Evolutionary conservation across 2,888 invertebrate genomes (phyloP).

Genomic region (Nymphalis polychloros): DNA sequence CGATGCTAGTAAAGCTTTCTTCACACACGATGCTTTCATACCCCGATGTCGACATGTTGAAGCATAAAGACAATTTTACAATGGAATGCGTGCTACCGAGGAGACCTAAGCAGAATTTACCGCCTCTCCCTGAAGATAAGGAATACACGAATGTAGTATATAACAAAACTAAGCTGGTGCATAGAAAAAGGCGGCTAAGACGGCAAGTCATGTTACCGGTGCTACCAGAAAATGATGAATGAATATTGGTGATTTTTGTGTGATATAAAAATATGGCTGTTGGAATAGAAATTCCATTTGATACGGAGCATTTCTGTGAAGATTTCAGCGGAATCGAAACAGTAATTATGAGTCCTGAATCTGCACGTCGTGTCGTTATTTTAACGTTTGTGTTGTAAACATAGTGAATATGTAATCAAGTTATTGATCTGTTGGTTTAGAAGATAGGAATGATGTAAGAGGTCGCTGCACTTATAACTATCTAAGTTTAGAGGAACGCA

Average conservation of each 20-base stretch:
- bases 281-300: not conserved
- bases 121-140: constrained; percentile 71
- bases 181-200: constrained; percentile 60
- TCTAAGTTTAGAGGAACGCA: not conserved
- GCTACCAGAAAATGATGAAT: constrained; percentile 68
- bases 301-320: not conserved
- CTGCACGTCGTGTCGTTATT: not conserved
- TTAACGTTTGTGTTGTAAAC: not conserved
- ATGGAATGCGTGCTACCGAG: constrained; percentile 69
- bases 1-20: constrained; percentile 64
- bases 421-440: not conserved
- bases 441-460: not conserved
- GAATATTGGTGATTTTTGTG: constrained; percentile 40
- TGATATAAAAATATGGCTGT: constrained; percentile 13
- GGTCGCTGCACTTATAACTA: not conserved
- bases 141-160: constrained; percentile 67
- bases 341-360: not conserved
- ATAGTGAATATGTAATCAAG: constrained; percentile 1
- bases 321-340: not conserved
- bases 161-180: constrained; percentile 57
- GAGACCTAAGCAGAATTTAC: constrained; percentile 62
- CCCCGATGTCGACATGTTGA: constrained; percentile 68
- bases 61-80: constrained; percentile 66
- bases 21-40: constrained; percentile 57
- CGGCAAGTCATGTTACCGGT: constrained; percentile 64